These are phyloP conservation scores for Antheraea yamamai DNA, from an alignment of 2,888 invertebrate genomes.

Conservation along the genomic window DNA sequence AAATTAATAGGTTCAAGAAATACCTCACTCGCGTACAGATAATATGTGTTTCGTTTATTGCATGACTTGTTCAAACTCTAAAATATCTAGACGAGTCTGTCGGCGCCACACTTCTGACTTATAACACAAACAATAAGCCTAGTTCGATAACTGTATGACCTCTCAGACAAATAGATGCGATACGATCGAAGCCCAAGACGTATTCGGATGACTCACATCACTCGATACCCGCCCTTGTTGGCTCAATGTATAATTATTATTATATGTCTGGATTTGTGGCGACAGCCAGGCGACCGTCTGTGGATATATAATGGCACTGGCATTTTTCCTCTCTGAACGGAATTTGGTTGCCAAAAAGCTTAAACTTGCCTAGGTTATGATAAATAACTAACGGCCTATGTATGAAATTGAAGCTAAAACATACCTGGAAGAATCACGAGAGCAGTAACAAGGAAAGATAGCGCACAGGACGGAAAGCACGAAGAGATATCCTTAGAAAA, in stretches of 20 bases:
- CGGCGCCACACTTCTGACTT: constrained; percentile 34
- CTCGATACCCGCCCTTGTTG: constrained; percentile 64
- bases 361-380: constrained; percentile 20
- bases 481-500: constrained; percentile 67
- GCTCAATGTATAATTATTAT: constrained; percentile 73
- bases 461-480: constrained; percentile 75
- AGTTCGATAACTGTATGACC: constrained; percentile 60
- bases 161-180: constrained; percentile 58
- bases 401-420: constrained; percentile 31
- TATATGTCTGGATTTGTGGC: constrained; percentile 77
- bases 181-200: constrained; percentile 70
- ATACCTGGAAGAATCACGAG: constrained; percentile 66
- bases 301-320: constrained; percentile 60
- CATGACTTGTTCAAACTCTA: not conserved
- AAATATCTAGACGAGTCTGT: constrained; percentile 14
- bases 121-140: constrained; percentile 49
- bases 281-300: constrained; percentile 67
- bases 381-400: constrained; percentile 8
- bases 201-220: constrained; percentile 72
- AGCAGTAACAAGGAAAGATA: constrained; percentile 64
- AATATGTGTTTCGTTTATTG: not conserved
- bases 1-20: constrained; percentile 26
- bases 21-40: constrained; percentile 15
- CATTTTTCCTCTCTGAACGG: constrained; percentile 36
- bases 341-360: constrained; percentile 2